Percentiles rank a stretch among this genome's conserved stretches.
phyloP scores from a whole-genome alignment of 1,140 invertebrate genomes.

The Chymomyza costata region DNA sequence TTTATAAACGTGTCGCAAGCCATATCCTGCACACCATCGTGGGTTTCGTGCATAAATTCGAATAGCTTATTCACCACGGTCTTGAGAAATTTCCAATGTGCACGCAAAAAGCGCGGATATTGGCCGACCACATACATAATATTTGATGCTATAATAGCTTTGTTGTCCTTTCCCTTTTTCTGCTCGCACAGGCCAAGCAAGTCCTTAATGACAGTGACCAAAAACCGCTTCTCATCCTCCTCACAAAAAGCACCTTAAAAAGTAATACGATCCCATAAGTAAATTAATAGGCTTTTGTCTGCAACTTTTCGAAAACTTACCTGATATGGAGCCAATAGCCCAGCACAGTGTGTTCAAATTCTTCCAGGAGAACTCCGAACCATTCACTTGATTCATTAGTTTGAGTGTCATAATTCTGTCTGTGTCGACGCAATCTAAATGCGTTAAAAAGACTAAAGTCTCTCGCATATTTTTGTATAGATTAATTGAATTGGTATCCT shows the following conservation, averaged over 20 bases:
- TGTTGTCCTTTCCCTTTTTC: conserved; percentile 99
- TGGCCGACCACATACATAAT: conserved; percentile 99
- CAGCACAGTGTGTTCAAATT: conserved; percentile 99
- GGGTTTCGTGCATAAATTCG: conserved; percentile 99
- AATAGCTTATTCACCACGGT: conserved; percentile 99
- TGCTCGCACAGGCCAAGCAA: conserved; percentile 98
- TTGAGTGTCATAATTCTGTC: conserved; percentile 99
- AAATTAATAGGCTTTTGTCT: not conserved
- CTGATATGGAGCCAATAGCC: conserved; percentile 99
- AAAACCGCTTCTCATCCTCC: conserved; percentile 99
- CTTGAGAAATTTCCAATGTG: conserved; percentile 99
- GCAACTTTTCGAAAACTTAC: too few relatives aligned
- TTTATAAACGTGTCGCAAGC: conserved; percentile 99
- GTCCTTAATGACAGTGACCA: conserved; percentile 99
- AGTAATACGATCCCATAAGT: not conserved
- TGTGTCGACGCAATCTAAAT: conserved; percentile 98
- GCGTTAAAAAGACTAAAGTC: conserved; percentile 98
- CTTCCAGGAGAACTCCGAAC: conserved; percentile 99
- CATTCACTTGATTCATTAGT: conserved; percentile 98
- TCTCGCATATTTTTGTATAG: conserved; percentile 99
- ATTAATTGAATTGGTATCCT: conserved; percentile 99
- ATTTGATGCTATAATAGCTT: conserved; percentile 99
- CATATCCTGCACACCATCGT: conserved; percentile 99
- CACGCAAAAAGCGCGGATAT: conserved; percentile 97
- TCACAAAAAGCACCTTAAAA: conserved; percentile 80